phyloP scores from a whole-genome alignment of 1,140 invertebrate species.

The Papilio xuthus region DNA sequence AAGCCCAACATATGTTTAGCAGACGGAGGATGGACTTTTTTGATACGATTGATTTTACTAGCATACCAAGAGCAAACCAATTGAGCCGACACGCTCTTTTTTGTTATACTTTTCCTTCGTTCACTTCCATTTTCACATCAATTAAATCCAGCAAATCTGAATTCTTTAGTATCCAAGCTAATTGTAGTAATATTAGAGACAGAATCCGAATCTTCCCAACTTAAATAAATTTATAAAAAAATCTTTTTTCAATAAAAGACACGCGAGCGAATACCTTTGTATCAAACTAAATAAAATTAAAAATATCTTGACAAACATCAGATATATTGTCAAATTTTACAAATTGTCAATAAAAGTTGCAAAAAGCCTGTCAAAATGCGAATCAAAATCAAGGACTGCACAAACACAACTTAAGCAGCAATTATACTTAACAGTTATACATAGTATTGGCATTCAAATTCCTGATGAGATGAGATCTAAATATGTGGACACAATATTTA shows the following conservation, averaged over 20 bases:
- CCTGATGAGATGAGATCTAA: constrained; percentile 17
- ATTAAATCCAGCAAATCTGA: no score
- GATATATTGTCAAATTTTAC: constrained; percentile 12
- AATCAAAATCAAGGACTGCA: constrained; percentile 12
- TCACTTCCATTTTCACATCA: neutral
- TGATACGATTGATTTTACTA: no score
- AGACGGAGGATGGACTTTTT: no score
- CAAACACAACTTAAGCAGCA: constrained; percentile 1
- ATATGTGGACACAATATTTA: constrained; percentile 31
- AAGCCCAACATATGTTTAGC: no score
- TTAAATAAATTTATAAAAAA: no score
- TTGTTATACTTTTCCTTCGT: no score
- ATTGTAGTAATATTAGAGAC: no score
- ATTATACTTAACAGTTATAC: neutral
- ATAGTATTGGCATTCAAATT: constrained; percentile 7
- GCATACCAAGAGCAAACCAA: no score
- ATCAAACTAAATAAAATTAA: constrained; percentile 1
- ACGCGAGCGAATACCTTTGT: neutral
- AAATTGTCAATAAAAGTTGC: neutral
- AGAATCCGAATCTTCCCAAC: no score
- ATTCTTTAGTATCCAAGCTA: no score
- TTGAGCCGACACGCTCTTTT: no score
- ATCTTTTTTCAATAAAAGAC: neutral
- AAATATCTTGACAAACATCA: neutral
- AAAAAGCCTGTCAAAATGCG: constrained; percentile 23